These are phyloP conservation scores for Aselliscus stoliczkanus DNA, from an alignment of 2,797 vertebrate species.

Conservation along the genomic window DNA sequence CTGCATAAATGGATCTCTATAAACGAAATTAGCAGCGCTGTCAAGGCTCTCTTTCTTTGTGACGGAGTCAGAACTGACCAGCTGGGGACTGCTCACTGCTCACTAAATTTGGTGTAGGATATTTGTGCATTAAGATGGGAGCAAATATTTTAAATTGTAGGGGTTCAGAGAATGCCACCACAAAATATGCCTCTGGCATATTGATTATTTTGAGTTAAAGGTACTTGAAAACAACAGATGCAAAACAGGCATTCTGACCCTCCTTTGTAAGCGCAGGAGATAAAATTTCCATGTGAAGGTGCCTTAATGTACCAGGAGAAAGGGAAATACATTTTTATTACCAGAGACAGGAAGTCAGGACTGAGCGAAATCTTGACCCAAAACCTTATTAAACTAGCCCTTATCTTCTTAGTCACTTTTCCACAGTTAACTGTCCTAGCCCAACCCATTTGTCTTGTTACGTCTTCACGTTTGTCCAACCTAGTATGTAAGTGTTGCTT, in stretches of 20 bases:
- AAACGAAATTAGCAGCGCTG: background rate
- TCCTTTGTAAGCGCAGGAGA: background rate
- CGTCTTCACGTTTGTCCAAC: background rate
- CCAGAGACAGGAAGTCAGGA: background rate
- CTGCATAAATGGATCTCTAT: no score
- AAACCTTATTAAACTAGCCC: background rate
- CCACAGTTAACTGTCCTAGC: no score
- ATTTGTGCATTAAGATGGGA: background rate
- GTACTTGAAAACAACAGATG: background rate
- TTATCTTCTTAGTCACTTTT: background rate
- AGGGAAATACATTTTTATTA: background rate
- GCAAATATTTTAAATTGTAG: background rate
- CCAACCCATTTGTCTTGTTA: background rate
- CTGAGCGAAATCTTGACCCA: no score
- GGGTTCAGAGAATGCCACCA: background rate
- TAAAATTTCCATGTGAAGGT: background rate
- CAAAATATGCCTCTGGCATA: background rate
- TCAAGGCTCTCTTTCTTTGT: no score
- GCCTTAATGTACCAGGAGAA: background rate
- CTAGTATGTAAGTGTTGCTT: background rate
- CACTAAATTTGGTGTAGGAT: background rate
- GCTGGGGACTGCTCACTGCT: background rate
- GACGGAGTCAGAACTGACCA: background rate
- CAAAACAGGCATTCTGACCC: background rate
- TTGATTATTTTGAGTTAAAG: background rate